Evolutionary conservation across 1,140 invertebrate genomes (phyloP).

Genomic region (Ganaspis sp.): DNA sequence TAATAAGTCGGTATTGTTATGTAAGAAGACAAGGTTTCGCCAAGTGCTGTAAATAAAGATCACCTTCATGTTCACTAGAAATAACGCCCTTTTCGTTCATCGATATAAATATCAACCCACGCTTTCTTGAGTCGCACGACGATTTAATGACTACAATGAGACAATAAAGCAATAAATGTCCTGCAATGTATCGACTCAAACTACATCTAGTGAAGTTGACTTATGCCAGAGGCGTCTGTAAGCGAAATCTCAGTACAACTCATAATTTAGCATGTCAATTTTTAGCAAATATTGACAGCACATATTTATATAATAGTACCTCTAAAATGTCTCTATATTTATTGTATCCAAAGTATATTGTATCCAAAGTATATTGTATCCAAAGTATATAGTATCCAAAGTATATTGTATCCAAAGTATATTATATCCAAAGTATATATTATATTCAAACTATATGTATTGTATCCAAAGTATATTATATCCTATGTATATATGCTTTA

Average conservation of each 20-base stretch:
- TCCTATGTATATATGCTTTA: no score
- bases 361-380: no score
- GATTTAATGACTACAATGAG: slow-evolving; percentile 20
- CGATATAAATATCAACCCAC: slow-evolving; percentile 21
- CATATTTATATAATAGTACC: no score
- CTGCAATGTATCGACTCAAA: neutral
- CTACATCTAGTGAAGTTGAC: neutral
- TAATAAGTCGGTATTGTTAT: neutral
- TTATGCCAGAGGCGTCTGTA: neutral
- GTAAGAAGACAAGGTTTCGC: neutral
- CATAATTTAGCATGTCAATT: no score
- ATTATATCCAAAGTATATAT: no score
- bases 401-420: no score
- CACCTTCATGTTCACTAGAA: neutral
- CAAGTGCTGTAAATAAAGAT: neutral
- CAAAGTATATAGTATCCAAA: no score
- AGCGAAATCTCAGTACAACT: neutral
- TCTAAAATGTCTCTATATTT: no score
- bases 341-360: no score
- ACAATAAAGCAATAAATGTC: slow-evolving; percentile 14
- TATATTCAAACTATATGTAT: no score
- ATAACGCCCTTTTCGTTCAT: neutral
- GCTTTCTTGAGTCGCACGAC: neutral
- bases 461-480: no score
- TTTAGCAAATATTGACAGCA: no score